These are phyloP conservation scores for Fopius arisanus DNA, from an alignment of 1,140 invertebrate genomes.

Conservation along the genomic window DNA sequence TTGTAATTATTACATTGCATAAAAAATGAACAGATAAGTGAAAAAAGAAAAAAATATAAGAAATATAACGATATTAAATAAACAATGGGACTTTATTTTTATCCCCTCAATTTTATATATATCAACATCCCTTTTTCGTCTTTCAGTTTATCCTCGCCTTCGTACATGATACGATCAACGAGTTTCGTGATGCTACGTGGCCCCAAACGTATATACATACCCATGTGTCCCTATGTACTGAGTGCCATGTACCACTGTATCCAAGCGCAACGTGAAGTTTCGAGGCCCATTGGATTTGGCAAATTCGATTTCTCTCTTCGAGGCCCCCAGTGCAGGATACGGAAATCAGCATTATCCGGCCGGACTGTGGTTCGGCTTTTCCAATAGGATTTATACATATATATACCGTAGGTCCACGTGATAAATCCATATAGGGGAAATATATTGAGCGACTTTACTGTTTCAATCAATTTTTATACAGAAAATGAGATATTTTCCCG, in stretches of 20 bases:
- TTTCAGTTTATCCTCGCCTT: not conserved
- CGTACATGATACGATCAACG: not conserved
- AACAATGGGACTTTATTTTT: not conserved
- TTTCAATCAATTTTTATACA: too few relatives aligned
- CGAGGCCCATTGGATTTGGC: slow-evolving; percentile 29
- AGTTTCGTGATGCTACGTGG: not conserved
- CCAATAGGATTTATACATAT: not conserved
- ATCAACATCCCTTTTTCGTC: not conserved
- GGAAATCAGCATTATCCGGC: slow-evolving; percentile 28
- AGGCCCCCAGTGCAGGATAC: slow-evolving; percentile 6
- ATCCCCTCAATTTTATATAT: not conserved
- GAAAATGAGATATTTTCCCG: too few relatives aligned
- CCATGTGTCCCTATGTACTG: not conserved
- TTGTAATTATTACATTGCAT: slow-evolving; percentile 17
- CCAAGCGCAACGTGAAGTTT: slow-evolving; percentile 9
- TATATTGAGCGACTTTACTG: too few relatives aligned
- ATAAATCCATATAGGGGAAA: too few relatives aligned
- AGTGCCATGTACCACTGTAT: not conserved
- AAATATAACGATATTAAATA: slow-evolving; percentile 16
- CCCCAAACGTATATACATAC: not conserved
- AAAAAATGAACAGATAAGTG: slow-evolving; percentile 10
- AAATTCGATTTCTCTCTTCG: slow-evolving; percentile 18
- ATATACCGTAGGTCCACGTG: not conserved
- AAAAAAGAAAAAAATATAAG: not conserved
- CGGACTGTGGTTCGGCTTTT: not conserved